Percentiles rank a stretch among this genome's conserved stretches.
Evolutionary conservation across 2,113 vertebrate genomes (phyloP).

Genomic region (Engraulis encrasicolus): DNA sequence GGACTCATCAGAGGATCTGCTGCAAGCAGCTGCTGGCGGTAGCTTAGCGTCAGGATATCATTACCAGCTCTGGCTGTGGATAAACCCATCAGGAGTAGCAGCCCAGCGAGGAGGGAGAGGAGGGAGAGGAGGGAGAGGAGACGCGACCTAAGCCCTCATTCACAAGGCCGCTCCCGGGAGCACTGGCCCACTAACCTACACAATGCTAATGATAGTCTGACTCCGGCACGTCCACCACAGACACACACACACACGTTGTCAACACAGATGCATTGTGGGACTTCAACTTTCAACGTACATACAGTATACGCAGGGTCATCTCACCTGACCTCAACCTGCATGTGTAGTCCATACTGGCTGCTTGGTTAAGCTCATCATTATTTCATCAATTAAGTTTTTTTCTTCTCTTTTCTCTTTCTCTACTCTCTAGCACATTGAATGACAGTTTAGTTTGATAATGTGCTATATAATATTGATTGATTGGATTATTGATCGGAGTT

Average conservation of each 20-base stretch:
- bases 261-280: background rate
- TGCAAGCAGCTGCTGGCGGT: conserved; percentile 38
- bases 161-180: background rate
- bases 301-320: background rate
- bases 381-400: no score
- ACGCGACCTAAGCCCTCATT: conserved; percentile 14
- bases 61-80: conserved; percentile 30
- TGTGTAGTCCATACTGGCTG: background rate
- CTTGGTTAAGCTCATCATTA: no score
- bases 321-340: background rate
- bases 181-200: conserved; percentile 31
- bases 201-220: background rate
- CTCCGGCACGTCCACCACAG: background rate
- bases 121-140: no score
- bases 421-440: no score
- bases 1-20: conserved; percentile 37
- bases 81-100: background rate
- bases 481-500: no score
- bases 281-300: background rate
- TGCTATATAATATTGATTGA: no score
- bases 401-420: no score
- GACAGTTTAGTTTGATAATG: no score
- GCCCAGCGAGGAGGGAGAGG: no score
- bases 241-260: background rate
- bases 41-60: conserved; percentile 37